These are phyloP conservation scores for Clarias laeviceps DNA, from an alignment of 2,797 vertebrate species.

Conservation along the genomic window DNA sequence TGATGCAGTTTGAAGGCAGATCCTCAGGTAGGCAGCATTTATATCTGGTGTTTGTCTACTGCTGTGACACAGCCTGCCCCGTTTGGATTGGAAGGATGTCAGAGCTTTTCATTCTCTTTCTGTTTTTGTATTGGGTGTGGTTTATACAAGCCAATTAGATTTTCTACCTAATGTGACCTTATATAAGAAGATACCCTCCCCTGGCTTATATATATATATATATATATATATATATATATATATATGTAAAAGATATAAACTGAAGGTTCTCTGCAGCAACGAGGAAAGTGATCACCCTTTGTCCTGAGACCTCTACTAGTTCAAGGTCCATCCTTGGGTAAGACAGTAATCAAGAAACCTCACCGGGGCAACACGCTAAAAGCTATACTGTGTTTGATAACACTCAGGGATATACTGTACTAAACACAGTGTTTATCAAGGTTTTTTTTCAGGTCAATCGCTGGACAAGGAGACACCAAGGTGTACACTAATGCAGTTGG, in stretches of 20 bases:
- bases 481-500: background rate
- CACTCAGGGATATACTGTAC: background rate
- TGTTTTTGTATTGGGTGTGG: too few relatives aligned
- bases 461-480: background rate
- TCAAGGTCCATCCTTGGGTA: background rate
- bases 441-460: background rate
- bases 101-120: too few relatives aligned
- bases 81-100: too few relatives aligned
- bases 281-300: background rate
- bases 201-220: too few relatives aligned
- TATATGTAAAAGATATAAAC: background rate
- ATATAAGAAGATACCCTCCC: too few relatives aligned
- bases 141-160: too few relatives aligned
- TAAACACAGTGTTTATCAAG: background rate
- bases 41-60: background rate
- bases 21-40: constrained; percentile 2
- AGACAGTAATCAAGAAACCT: background rate
- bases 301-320: too few relatives aligned
- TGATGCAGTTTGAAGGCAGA: background rate
- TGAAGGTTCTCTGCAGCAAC: background rate
- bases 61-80: background rate
- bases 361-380: background rate
- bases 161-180: too few relatives aligned
- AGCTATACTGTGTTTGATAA: background rate
- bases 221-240: too few relatives aligned